Base-by-base conservation (phyloP, 53 echinoderm and acorn worm genomes). In the Patiria pectinifera region DNA sequence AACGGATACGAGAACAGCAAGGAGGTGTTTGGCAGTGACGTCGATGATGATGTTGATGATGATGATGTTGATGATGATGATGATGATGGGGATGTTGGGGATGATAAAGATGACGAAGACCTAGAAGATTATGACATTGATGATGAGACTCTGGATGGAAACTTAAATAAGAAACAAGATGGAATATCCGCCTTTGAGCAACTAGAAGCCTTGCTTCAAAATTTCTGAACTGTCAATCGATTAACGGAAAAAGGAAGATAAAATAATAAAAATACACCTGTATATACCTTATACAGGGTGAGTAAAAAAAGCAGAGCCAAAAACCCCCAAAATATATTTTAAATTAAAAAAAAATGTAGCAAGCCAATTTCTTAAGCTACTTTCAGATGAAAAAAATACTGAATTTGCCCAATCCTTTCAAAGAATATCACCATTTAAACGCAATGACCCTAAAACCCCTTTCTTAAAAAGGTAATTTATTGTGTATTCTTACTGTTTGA, bases 181-280 rank as follows among this genome's bases (percentile, higher is more conserved):
- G 78, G 61, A 16, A 78, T 59, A 76, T 77, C 87, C 25, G 87
- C 87, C 58, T 77, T 87, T 35, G 87, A 87, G 4, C 23, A 87
- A 44, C 78, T 87, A 26, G 26, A 77, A 87, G 60, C 69, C 22
- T 24, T 86, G 58, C 74, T 86, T 11, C 48, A n/a, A 45, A 63
- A 35, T 19, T 14, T 9, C 4, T 63, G 24, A 84, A 69, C 62
- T 74, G 22, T 74, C 2, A 7, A 0, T 18, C 10, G 14, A 15
- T 66, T 11, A 18, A 66, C 66, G 12, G 3, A 66, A 66, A 16
- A 16, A 18, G 10, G 10, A 3, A 12, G 60, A 60, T 60, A 60
- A 60, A 60, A 60, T 60, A 60, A 60, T 60, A 35, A 35, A 35
- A 35, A 35, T 35, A 35, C 35, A 35, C 35, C 35, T 35, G 35